Evolutionary conservation across 2,888 invertebrate genomes (phyloP).

Genomic region (Aphodius granarius): DNA sequence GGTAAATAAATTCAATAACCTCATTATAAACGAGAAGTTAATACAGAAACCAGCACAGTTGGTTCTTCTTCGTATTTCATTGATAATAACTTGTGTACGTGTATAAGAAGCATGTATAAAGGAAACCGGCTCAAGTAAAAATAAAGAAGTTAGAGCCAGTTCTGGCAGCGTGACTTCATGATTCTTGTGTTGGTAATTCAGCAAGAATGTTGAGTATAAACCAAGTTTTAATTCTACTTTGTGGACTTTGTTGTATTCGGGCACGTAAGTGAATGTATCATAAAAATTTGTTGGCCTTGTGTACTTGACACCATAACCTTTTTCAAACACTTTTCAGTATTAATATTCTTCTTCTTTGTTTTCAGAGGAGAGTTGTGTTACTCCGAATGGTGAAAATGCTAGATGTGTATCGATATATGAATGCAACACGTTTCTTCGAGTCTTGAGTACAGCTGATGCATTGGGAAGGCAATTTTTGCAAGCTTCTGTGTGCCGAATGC

Average conservation of each 20-base stretch:
- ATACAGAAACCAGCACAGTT: neutral
- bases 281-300: neutral
- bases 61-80: neutral
- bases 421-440: conserved; percentile 53
- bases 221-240: neutral
- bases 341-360: too few relatives aligned
- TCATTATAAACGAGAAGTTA: neutral
- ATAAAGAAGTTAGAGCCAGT: neutral
- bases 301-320: neutral
- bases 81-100: neutral
- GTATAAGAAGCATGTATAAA: neutral
- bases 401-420: conserved; percentile 57
- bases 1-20: neutral
- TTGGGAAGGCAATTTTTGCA: conserved; percentile 51
- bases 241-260: neutral
- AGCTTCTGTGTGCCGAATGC: conserved; percentile 57
- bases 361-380: conserved; percentile 30
- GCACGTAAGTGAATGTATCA: neutral
- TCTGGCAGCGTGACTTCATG: neutral
- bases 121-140: neutral
- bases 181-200: neutral
- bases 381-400: conserved; percentile 45
- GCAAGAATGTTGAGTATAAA: neutral
- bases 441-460: conserved; percentile 34
- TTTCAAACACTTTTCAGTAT: too few relatives aligned